Evolutionary conservation across 2,797 vertebrate species (phyloP).

Genomic region (Poeciliopsis presidionis): DNA sequence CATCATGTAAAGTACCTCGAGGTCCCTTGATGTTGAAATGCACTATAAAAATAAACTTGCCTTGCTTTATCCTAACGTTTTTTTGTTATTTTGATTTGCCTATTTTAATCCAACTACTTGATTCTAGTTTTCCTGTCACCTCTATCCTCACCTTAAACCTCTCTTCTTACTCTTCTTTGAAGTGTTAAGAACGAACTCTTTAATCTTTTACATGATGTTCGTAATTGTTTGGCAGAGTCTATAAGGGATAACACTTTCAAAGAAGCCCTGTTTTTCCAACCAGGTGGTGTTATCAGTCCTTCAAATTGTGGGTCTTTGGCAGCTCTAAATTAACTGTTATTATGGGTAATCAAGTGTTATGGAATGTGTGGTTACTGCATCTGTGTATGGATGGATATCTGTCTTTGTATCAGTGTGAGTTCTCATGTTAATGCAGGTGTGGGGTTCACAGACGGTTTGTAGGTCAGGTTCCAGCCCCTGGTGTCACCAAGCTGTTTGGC

Average conservation of each 20-base stretch:
- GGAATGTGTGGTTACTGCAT: slow-evolving; percentile 32
- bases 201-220: slow-evolving; percentile 42
- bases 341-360: slow-evolving; percentile 52
- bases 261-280: slow-evolving; percentile 56
- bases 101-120: slow-evolving; percentile 45
- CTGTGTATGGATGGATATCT: slow-evolving; percentile 37
- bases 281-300: slow-evolving; percentile 55
- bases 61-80: not conserved
- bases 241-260: slow-evolving; percentile 56
- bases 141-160: slow-evolving; percentile 48
- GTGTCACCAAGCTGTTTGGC: slow-evolving; percentile 66
- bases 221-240: slow-evolving; percentile 71
- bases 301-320: slow-evolving; percentile 63
- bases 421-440: slow-evolving; percentile 70
- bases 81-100: slow-evolving; percentile 21
- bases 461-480: slow-evolving; percentile 64
- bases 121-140: slow-evolving; percentile 22
- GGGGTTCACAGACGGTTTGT: slow-evolving; percentile 60
- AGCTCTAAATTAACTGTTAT: slow-evolving; percentile 49
- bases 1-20: not conserved
- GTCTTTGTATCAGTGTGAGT: slow-evolving; percentile 46
- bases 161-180: slow-evolving; percentile 55
- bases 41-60: not conserved
- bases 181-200: slow-evolving; percentile 38
- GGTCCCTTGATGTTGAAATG: not conserved